Percentiles rank a stretch among this genome's conserved stretches.
phyloP scores from a whole-genome alignment of 2,113 vertebrate genomes.

The Misgurnus anguillicaudatus region DNA sequence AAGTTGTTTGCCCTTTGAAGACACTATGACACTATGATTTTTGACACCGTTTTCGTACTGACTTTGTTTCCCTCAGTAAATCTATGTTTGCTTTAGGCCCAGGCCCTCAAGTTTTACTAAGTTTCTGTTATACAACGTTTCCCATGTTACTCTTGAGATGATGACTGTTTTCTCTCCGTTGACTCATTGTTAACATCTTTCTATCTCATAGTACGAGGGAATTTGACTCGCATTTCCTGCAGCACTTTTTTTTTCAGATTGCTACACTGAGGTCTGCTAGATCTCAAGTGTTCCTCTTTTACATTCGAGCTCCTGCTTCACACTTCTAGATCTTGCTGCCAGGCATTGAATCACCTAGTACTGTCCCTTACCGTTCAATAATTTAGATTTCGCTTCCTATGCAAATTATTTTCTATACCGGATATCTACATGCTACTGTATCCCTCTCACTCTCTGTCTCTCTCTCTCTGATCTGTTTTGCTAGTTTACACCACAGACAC shows the following conservation, averaged over 20 bases:
- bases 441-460: background rate
- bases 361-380: constrained; percentile 77
- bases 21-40: constrained; percentile 17
- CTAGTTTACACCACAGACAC: constrained; percentile 68
- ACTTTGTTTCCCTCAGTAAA: background rate
- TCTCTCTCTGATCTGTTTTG: constrained; percentile 51
- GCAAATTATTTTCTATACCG: constrained; percentile 74
- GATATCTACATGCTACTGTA: constrained; percentile 28
- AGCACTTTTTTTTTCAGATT: constrained; percentile 34
- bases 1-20: constrained; percentile 28
- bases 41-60: background rate
- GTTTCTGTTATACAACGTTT: no score
- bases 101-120: background rate
- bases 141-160: background rate
- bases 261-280: background rate
- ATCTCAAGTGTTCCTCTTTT: constrained; percentile 51
- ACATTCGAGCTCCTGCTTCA: constrained; percentile 22
- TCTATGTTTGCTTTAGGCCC: constrained; percentile 3
- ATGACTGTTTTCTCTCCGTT: background rate
- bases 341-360: constrained; percentile 75
- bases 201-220: background rate
- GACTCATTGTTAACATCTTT: background rate
- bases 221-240: background rate
- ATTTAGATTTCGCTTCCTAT: constrained; percentile 77
- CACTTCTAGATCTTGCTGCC: constrained; percentile 78